Percentiles rank a stretch among this genome's conserved stretches.
Evolutionary conservation across 2,113 vertebrate species (phyloP).

Genomic region (Nyctereutes procyonoides): DNA sequence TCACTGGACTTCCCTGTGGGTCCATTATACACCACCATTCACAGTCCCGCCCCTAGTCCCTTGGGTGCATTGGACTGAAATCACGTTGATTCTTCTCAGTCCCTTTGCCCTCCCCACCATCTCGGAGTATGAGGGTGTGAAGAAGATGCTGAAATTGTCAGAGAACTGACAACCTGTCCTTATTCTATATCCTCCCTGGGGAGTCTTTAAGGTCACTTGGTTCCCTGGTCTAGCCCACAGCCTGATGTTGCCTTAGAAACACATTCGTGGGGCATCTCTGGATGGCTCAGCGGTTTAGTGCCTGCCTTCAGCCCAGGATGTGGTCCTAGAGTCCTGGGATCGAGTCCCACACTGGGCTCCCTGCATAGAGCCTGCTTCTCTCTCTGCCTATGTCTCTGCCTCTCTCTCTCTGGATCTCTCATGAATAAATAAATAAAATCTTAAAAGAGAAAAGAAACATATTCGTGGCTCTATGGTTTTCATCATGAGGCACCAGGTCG

Average conservation of each 20-base stretch:
- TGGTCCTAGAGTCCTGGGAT: no score
- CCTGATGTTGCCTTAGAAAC: constrained; percentile 66
- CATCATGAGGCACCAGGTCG: constrained; percentile 59
- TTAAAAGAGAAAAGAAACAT: no score
- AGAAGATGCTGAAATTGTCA: background rate
- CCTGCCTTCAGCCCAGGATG: no score
- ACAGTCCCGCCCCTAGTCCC: background rate
- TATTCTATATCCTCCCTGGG: background rate
- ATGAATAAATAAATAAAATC: no score
- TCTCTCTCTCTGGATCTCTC: no score
- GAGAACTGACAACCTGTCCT: background rate
- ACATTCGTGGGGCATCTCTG: background rate
- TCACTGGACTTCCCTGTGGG: background rate
- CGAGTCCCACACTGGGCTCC: no score
- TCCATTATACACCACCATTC: background rate
- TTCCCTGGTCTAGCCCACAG: constrained; percentile 47
- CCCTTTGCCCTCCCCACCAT: background rate
- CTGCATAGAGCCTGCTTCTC: no score
- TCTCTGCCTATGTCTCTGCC: no score
- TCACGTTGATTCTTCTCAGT: background rate
- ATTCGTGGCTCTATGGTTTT: constrained; percentile 58
- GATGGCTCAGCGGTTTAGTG: no score
- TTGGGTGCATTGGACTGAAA: background rate
- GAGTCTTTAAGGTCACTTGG: background rate
- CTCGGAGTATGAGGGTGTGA: background rate